A percentile compares a stretch with the other conserved stretches of the same genome.
Conservation (phyloP, 1,140 invertebrate species). For the Anadara kagoshimensis region DNA sequence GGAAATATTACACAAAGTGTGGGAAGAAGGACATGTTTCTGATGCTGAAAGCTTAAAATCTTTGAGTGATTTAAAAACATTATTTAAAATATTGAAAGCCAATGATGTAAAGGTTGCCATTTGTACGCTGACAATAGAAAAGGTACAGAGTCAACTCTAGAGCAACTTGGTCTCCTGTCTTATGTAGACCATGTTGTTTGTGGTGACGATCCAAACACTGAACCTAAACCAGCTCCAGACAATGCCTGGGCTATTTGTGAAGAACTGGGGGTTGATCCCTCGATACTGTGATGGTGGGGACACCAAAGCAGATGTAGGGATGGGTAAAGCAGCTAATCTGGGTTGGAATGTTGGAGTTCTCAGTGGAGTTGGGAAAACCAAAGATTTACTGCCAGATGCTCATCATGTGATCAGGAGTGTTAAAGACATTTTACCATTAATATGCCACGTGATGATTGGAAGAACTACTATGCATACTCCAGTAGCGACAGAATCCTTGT, state of each 20-base stretch:
- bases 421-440: constrained; percentile 64
- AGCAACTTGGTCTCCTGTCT: constrained; percentile 61
- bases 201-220: constrained; percentile 73
- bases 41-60: constrained; percentile 65
- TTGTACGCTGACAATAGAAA: constrained; percentile 74
- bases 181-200: constrained; percentile 74
- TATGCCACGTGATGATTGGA: constrained; percentile 63
- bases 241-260: constrained; percentile 75
- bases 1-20: constrained; percentile 53
- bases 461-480: constrained; percentile 60
- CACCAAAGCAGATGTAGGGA: constrained; percentile 74
- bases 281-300: constrained; percentile 76
- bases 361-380: constrained; percentile 63
- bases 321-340: constrained; percentile 74
- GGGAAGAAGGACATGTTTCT: constrained; percentile 57
- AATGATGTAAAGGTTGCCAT: constrained; percentile 75
- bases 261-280: constrained; percentile 70
- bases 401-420: constrained; percentile 65
- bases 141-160: constrained; percentile 69
- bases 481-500: constrained; percentile 57
- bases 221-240: constrained; percentile 75
- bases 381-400: constrained; percentile 61
- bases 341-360: constrained; percentile 74
- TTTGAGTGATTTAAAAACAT: constrained; percentile 67
- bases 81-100: constrained; percentile 72